phyloP scores from a whole-genome alignment of 2,797 vertebrate species.

The Nasua narica region DNA sequence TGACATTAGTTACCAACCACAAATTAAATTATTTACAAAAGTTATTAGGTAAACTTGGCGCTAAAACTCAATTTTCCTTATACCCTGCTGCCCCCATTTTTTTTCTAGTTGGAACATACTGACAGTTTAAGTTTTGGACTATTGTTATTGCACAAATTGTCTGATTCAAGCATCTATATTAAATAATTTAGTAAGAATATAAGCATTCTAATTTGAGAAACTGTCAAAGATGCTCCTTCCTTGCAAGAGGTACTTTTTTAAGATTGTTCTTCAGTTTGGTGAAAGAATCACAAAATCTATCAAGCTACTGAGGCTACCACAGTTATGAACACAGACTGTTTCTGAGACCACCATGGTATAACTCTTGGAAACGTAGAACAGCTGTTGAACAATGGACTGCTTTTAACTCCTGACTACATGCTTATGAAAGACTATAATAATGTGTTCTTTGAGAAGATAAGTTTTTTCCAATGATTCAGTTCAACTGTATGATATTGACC shows the following conservation, averaged over 20 bases:
- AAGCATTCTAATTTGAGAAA: background rate
- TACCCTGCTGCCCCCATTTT: accelerated
- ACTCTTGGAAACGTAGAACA: background rate
- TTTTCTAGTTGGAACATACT: background rate
- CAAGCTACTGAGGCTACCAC: background rate
- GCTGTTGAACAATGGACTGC: background rate
- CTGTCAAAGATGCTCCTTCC: background rate
- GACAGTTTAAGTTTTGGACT: background rate
- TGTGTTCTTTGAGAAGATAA: background rate
- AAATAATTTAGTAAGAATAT: background rate
- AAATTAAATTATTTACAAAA: background rate
- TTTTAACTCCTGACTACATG: background rate
- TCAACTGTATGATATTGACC: background rate
- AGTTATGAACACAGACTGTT: background rate
- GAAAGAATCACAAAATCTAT: background rate
- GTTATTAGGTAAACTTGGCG: background rate
- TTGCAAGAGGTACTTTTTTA: background rate
- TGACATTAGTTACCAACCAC: background rate
- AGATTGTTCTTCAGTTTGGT: background rate
- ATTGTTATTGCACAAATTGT: background rate
- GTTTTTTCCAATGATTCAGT: background rate
- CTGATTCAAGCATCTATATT: background rate
- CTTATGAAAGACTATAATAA: background rate
- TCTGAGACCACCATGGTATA: background rate
- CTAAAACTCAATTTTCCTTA: background rate